These are phyloP conservation scores for Apamea anceps DNA, from an alignment of 2,888 invertebrate species.

Conservation along the genomic window DNA sequence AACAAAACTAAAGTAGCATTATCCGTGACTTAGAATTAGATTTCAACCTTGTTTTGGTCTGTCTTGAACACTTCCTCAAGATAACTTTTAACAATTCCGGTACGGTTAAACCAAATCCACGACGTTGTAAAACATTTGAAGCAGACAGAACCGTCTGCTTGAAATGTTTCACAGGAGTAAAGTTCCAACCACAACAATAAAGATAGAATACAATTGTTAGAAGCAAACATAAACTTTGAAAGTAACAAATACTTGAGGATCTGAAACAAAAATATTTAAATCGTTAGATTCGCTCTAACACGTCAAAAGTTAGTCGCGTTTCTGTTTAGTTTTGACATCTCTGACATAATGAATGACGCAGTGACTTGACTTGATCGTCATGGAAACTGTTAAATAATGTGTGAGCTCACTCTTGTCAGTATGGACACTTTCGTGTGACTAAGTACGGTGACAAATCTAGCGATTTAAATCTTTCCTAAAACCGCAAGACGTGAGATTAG, in stretches of 20 bases:
- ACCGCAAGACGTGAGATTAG: constrained; percentile 59
- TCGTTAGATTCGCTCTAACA: not conserved
- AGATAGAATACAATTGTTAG: not conserved
- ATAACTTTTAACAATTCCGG: constrained; percentile 1
- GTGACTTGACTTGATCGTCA: not conserved
- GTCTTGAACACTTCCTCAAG: constrained; percentile 14
- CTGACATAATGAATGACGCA: not conserved
- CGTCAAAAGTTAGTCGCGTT: not conserved
- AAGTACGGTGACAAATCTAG: not conserved
- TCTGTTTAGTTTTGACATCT: not conserved
- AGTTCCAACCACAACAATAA: constrained; percentile 3
- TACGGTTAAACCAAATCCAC: not conserved
- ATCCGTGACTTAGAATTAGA: not conserved
- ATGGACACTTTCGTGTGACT: not conserved
- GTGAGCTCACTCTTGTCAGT: not conserved
- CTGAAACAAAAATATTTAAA: constrained; percentile 11
- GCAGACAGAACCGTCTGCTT: not conserved
- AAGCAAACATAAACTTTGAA: constrained; percentile 10
- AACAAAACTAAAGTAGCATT: not conserved
- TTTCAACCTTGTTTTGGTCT: not conserved
- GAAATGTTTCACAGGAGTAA: not conserved
- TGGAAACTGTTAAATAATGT: not conserved
- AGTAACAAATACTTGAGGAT: constrained; percentile 26
- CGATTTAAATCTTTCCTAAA: constrained; percentile 3
- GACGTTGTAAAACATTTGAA: constrained; percentile 9